Evolutionary conservation across 1,140 invertebrate species (phyloP), one percentile per base, ranked within the genome.

Genomic region (Penaeus japonicus): DNA sequence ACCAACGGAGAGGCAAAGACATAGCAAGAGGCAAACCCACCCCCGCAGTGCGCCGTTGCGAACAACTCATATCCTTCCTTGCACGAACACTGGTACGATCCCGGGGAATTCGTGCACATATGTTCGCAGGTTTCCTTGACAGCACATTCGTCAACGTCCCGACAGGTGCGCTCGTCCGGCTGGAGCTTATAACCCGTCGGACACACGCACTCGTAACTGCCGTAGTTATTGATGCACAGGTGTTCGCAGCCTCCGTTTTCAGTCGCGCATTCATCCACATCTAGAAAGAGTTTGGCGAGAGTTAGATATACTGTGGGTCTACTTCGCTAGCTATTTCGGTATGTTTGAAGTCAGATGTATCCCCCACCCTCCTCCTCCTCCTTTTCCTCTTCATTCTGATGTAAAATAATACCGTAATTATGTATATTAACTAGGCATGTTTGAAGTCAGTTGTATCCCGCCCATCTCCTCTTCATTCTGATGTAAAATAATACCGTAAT

Each of bases 141-240:
- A 1, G 75, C 84, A 70, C 89, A 89, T 39, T 91, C 90, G 62
- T 91, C 82, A 65, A 91, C 80, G 47, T 91, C 90, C 22, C 4
- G 30, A 59, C 90, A 90, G n/a, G 84, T 62, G 27, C 83, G 87
- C 47, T 89, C 87, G 79, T 90, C 90, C 1, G 32, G 88, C 30
- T 24, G 57, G 47, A 90, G 79, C 27, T 83, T 83, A 30, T 90
- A 84, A 4, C 90, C 90, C 0, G 30, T 17, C 2, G 90, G 88
- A 84, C 90, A 90, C n/a, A 73, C 32, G 39, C 90, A 90, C 39
- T 84, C 89, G 77, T 65, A 85, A 83, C 89, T 89, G 12, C 83
- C 82, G 47, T 54, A 81, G 24, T 93, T 92, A 90, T 95, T 94
- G 5, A 93, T 90, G 91, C 95, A 95, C 2, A 94, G 93, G 82